Base-by-base conservation (phyloP, 1,140 invertebrate genomes). In the Trichomalopsis sarcophagae region DNA sequence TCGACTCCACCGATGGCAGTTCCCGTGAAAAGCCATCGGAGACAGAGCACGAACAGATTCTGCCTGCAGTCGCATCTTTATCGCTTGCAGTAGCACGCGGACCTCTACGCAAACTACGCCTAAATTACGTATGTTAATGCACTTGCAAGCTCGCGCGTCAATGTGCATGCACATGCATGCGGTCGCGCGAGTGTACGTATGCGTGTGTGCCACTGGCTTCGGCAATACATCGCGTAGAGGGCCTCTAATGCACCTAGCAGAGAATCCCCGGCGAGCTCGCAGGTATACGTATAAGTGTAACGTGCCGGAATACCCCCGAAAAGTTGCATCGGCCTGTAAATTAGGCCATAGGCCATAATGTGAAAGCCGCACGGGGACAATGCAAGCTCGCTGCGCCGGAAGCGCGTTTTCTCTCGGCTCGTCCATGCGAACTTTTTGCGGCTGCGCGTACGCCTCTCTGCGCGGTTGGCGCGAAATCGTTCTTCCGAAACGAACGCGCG, bases 261-360 rank as follows among this genome's bases (percentile, higher is more conserved):
- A 44, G 40, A 44, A 44, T 44, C 7, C 1, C 5, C 40, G 33
- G 33, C 10, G 40, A 44, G 40, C 40, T 11, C 7, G 9, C 10
- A 44, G 7, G 40, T 44, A 9, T 10, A 44, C 10, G 40, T 44
- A 30, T 23, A n/a, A 2, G 74, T 47, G 17, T n/a, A 44, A 40
- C 33, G 23, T 21, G n/a, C 74, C 27, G 36, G 14, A 76, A 76
- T 76, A 76, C 33, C 14, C 40, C 9, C 36, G 74, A 76, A 76
- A 76, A 76, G 74, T 76, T 47, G 36, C 74, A 76, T 62, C 55
- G 55, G 55, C 55, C 55, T 62, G 55, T 62, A 76, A 76, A 76
- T 76, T 76, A 76, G 74, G 74, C 30, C 74, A 76, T n/a, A 62
- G 36, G 36, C 74, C 13, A 33, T 47, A 47, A 76, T 71, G 30